Evolutionary conservation across 2,797 vertebrate genomes (phyloP).

Genomic region (Sciurus carolinensis): DNA sequence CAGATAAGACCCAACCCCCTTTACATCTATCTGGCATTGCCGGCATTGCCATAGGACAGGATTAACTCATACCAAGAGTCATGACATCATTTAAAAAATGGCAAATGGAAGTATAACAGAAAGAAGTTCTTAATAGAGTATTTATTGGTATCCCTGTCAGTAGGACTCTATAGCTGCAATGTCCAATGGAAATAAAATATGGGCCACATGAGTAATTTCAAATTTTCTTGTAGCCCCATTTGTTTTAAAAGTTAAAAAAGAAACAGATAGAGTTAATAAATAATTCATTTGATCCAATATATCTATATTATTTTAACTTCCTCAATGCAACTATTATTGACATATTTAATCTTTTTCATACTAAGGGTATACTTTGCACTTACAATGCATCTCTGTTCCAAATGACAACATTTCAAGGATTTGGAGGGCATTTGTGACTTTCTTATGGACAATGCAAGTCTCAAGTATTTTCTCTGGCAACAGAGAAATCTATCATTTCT

Average conservation of each 20-base stretch:
- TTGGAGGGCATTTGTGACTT: not conserved
- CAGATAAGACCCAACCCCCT: not conserved
- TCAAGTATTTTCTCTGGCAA: not conserved
- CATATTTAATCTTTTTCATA: not conserved
- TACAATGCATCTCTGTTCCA: not conserved
- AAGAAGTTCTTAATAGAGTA: constrained; percentile 20
- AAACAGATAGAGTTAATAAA: constrained; percentile 1
- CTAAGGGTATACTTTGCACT: not conserved
- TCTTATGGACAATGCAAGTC: not conserved
- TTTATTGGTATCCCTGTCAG: not conserved
- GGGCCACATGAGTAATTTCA: not conserved
- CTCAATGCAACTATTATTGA: not conserved
- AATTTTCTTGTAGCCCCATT: not conserved
- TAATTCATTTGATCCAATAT: too few relatives aligned
- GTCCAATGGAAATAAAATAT: not conserved
- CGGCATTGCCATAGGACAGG: not conserved
- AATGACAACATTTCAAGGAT: constrained; percentile 4
- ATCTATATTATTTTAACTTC: not conserved
- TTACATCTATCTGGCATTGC: not conserved
- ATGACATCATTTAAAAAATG: not conserved
- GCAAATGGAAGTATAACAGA: not conserved
- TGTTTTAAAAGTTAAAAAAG: not conserved
- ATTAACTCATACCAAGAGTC: not conserved
- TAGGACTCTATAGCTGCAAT: not conserved
- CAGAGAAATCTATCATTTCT: constrained; percentile 11